Conservation (phyloP, 2,113 vertebrate genomes). For the Aix galericulata region DNA sequence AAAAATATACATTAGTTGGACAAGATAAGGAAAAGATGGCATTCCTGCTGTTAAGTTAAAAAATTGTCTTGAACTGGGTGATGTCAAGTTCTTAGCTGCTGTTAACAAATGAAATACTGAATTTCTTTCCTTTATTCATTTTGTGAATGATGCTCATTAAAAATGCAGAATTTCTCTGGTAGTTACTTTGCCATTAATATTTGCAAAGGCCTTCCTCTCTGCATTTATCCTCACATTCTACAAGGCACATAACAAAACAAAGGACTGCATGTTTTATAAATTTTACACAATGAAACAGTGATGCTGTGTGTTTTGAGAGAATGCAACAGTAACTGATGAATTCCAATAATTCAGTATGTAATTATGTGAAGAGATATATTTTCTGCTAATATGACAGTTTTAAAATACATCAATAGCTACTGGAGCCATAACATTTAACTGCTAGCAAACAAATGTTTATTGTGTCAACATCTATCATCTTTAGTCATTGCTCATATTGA, state of each 20-base stretch:
- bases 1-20: not conserved
- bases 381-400: not conserved
- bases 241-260: not conserved
- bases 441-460: not conserved
- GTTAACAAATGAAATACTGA: not conserved
- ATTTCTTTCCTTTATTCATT: not conserved
- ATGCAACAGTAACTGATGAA: not conserved
- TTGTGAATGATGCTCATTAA: not conserved
- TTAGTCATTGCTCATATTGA: not conserved
- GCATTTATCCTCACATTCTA: not conserved
- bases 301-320: not conserved
- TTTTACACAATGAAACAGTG: not conserved
- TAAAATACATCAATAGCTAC: not conserved
- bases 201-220: not conserved
- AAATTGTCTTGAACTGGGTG: not conserved
- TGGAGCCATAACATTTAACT: not conserved
- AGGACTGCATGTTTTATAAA: not conserved
- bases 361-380: not conserved
- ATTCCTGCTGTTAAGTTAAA: not conserved
- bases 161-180: not conserved
- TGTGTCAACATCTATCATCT: not conserved
- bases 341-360: not conserved
- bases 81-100: not conserved
- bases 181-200: not conserved
- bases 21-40: not conserved